Percentiles rank a stretch among this genome's conserved stretches.
Evolutionary conservation across 2,888 invertebrate genomes (phyloP).

Genomic region (Bhutanitis thaidina): DNA sequence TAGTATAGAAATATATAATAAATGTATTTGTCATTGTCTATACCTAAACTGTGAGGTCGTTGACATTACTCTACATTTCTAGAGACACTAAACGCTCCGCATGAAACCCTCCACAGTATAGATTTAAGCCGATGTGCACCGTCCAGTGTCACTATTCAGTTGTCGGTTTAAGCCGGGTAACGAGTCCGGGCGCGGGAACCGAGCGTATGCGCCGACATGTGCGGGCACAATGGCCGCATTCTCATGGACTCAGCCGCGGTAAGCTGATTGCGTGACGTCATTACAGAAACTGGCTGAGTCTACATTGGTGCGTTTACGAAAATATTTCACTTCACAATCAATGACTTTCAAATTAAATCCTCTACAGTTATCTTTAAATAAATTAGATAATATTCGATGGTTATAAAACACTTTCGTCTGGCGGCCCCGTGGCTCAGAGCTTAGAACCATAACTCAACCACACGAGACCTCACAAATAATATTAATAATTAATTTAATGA

Average conservation of each 20-base stretch:
- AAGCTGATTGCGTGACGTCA: slow-evolving; percentile 80
- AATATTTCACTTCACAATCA: slow-evolving; percentile 15
- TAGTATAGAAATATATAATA: no score
- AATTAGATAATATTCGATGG: no score
- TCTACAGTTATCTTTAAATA: no score
- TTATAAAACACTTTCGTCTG: no score
- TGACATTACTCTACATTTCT: slow-evolving; percentile 5
- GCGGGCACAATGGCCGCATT: slow-evolving; percentile 77
- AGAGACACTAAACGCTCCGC: slow-evolving; percentile 15
- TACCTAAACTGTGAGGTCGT: not conserved
- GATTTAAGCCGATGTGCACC: slow-evolving; percentile 28
- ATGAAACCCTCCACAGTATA: slow-evolving; percentile 10
- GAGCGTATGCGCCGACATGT: slow-evolving; percentile 72
- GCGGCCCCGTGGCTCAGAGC: no score
- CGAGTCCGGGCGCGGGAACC: slow-evolving; percentile 36
- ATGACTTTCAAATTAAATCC: no score
- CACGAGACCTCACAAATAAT: no score
- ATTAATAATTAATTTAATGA: no score
- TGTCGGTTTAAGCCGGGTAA: slow-evolving; percentile 41
- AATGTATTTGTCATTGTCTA: no score
- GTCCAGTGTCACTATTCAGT: slow-evolving; percentile 37
- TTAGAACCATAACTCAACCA: no score
- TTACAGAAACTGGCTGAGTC: slow-evolving; percentile 39
- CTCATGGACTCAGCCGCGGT: slow-evolving; percentile 75
- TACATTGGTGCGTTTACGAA: slow-evolving; percentile 30